These are phyloP conservation scores for Tachina grossa DNA, from an alignment of 2,888 invertebrate genomes.

Conservation along the genomic window DNA sequence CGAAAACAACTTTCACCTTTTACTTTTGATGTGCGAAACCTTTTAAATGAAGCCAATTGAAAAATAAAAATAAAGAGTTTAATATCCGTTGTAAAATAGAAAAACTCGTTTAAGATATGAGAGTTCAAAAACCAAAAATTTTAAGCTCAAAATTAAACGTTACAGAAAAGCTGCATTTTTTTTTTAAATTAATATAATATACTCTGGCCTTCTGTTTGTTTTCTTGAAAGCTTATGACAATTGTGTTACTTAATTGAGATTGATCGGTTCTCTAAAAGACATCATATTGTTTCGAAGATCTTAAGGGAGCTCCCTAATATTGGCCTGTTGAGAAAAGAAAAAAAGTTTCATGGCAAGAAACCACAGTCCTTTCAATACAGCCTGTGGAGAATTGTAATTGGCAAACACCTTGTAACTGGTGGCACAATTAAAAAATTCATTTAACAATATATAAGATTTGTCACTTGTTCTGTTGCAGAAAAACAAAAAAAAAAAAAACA, in stretches of 20 bases:
- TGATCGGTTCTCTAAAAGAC: slow-evolving; percentile 49
- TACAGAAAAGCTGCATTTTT: too few species aligned
- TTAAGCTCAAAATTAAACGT: too few species aligned
- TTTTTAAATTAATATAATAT: too few species aligned
- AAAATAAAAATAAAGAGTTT: too few species aligned
- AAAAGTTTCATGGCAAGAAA: background rate
- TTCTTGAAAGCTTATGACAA: background rate
- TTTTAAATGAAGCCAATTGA: too few species aligned
- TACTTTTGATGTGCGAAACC: too few species aligned
- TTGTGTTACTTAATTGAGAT: slow-evolving; percentile 57
- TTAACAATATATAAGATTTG: slow-evolving; percentile 35
- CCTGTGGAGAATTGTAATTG: background rate
- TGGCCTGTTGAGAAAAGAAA: background rate
- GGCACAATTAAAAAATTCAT: background rate
- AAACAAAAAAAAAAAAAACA: slow-evolving; percentile 7
- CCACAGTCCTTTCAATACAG: background rate
- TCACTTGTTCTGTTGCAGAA: slow-evolving; percentile 21
- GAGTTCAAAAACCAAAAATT: too few species aligned
- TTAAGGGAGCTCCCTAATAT: slow-evolving; percentile 31
- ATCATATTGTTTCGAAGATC: slow-evolving; percentile 49
- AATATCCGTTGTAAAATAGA: too few species aligned
- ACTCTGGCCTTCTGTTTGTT: too few species aligned
- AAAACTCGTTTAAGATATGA: too few species aligned
- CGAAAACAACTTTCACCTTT: too few species aligned
- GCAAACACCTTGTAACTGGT: slow-evolving; percentile 2